These are phyloP conservation scores for Cantharis lateralis DNA, from an alignment of 2,888 invertebrate genomes.

Conservation along the genomic window DNA sequence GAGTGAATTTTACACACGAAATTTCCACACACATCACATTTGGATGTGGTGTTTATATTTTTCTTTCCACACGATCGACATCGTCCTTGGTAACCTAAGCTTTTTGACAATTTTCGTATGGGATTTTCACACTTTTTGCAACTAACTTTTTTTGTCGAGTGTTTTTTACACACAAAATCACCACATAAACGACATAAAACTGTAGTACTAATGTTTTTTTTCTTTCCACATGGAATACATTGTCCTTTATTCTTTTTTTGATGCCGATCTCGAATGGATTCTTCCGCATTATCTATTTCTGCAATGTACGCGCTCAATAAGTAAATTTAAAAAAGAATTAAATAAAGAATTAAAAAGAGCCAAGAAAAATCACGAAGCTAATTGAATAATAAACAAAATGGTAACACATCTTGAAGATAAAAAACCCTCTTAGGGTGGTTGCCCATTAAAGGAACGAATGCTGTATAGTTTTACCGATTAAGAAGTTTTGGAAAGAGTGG, in stretches of 20 bases:
- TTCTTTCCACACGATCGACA: neutral
- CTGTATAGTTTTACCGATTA: no score
- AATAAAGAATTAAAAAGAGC: no score
- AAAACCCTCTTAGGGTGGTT: no score
- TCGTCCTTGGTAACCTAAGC: neutral
- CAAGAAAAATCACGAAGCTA: no score
- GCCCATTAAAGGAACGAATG: no score
- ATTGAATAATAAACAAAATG: no score
- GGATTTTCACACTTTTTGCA: neutral
- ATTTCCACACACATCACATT: neutral
- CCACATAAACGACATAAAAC: neutral
- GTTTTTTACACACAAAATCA: neutral
- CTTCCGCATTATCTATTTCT: neutral
- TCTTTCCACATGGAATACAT: neutral
- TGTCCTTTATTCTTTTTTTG: neutral
- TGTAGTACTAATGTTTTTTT: neutral
- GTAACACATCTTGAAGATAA: no score
- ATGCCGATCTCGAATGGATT: neutral
- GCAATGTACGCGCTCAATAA: neutral
- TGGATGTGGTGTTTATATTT: neutral
- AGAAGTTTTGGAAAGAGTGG: no score
- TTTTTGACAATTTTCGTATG: neutral
- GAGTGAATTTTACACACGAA: neutral
- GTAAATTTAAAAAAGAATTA: no score
- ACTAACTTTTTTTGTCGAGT: neutral